phyloP scores from a whole-genome alignment of 2,797 vertebrate genomes.

The Garrulus glandarius region DNA sequence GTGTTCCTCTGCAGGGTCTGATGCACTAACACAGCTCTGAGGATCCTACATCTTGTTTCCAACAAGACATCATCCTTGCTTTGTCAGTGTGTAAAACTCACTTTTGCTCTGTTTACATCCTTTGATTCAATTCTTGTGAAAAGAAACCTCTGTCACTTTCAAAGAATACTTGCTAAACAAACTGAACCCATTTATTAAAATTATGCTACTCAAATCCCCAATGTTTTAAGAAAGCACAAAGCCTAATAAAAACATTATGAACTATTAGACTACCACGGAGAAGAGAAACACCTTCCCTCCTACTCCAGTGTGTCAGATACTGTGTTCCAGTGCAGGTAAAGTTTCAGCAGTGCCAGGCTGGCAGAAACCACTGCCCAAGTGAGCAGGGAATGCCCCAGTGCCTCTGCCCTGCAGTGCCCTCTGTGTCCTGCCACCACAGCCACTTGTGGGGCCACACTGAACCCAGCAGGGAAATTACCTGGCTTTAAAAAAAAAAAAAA shows the following conservation, averaged over 20 bases:
- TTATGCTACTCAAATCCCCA: not conserved
- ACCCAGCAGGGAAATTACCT: not conserved
- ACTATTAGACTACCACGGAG: not conserved
- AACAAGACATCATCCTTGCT: not conserved
- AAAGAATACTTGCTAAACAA: not conserved
- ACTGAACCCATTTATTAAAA: not conserved
- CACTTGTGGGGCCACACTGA: not conserved
- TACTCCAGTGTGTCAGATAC: not conserved
- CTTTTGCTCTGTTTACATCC: not conserved
- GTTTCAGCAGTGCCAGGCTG: not conserved
- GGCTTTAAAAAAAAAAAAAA: not conserved
- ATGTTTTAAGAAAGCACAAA: not conserved
- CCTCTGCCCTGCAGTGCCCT: slow-evolving; percentile 21
- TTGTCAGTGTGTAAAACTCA: not conserved
- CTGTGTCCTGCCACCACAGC: not conserved
- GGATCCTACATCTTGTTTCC: not conserved
- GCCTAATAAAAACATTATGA: not conserved
- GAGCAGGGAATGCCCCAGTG: not conserved
- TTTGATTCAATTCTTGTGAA: not conserved
- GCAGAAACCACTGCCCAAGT: not conserved
- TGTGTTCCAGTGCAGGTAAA: not conserved
- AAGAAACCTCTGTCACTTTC: not conserved
- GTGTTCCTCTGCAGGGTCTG: not conserved
- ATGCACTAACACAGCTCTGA: not conserved
- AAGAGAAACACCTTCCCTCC: not conserved